Conservation (phyloP, 1,140 invertebrate genomes). For the Pseudomyrmex dendroicus region DNA sequence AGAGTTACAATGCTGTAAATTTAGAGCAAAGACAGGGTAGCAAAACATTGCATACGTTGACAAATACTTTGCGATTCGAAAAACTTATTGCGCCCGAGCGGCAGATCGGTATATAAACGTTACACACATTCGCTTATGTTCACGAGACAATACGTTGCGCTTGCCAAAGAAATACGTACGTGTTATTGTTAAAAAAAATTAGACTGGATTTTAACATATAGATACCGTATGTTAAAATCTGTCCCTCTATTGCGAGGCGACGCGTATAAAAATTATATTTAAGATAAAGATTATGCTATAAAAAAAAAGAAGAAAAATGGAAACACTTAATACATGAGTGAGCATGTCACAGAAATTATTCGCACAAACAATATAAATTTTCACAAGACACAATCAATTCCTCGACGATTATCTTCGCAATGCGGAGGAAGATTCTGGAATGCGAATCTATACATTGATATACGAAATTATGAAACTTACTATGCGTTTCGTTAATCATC, state of each 20-base stretch:
- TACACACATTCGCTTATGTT: conserved; percentile 57
- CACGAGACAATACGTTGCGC: conserved; percentile 65
- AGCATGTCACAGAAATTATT: conserved; percentile 2
- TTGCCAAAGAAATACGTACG: conserved; percentile 62
- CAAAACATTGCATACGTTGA: conserved; percentile 3
- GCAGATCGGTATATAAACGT: conserved; percentile 19
- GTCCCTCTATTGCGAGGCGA: conserved; percentile 25
- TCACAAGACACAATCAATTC: background rate
- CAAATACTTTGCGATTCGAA: conserved; percentile 7
- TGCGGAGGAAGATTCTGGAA: background rate
- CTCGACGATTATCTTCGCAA: conserved; percentile 16
- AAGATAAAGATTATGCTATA: conserved; percentile 24
- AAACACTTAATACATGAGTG: conserved; percentile 9
- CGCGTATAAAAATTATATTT: background rate
- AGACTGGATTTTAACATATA: conserved; percentile 43
- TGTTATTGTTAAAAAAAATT: conserved; percentile 56
- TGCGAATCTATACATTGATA: background rate
- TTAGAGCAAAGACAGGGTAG: conserved; percentile 42
- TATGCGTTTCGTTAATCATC: conserved; percentile 7
- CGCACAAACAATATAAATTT: conserved; percentile 16
- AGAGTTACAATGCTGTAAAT: conserved; percentile 5
- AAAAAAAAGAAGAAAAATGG: conserved; percentile 1
- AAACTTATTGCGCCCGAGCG: conserved; percentile 19
- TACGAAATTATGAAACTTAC: background rate
- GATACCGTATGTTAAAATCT: conserved; percentile 38